Evolutionary conservation across 2,888 invertebrate species (phyloP), one percentile per base, ranked within the genome.

Genomic region (Polydrusus cervinus): DNA sequence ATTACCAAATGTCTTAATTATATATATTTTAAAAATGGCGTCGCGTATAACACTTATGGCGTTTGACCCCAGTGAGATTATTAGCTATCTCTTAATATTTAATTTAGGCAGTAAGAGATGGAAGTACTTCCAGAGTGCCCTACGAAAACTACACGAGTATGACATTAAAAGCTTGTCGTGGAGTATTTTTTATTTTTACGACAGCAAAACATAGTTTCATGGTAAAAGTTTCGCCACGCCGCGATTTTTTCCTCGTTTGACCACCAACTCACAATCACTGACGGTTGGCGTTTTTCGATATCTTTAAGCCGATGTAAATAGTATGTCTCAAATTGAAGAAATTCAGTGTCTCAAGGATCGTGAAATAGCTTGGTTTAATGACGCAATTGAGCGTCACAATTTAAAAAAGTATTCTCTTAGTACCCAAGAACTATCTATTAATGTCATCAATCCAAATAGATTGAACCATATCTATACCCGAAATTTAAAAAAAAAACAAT

Each of bases 1-100:
- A 51, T 51, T 51, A 51, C 14, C 51, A 51, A 51, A 51, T 51
- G 51, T 51, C 51, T 51, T 51, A 51, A 51, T 51, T 51, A 51
- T 51, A 20, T n/a, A n/a, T 20, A 14, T 18, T 20, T 51, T 51
- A 1, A 20, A 51, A 51, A 51, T 16, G 18, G 51, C 51, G 51
- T n/a, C n/a, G 51, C 51, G 13, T n/a, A 13, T 13, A 6, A 8
- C 34, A 3, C 10, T 34, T 7, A 8, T 34, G 34, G 3, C 7
- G 34, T 25, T 25, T 25, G 9, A 8, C 6, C 5, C 25, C 25
- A 1, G 1, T 5, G 25, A 25, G 25, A 25, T 5, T 5, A 25
- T 25, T 34, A n/a, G 5, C 34, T 8, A 10, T 34, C 34, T 34
- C 34, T 34, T 34, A 34, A 6, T 34, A 34, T 34, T n/a, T 8